Evolutionary conservation across 1,140 invertebrate species (phyloP), one percentile per base, ranked within the genome.

Genomic region (Holcopasites calliopsidis): DNA sequence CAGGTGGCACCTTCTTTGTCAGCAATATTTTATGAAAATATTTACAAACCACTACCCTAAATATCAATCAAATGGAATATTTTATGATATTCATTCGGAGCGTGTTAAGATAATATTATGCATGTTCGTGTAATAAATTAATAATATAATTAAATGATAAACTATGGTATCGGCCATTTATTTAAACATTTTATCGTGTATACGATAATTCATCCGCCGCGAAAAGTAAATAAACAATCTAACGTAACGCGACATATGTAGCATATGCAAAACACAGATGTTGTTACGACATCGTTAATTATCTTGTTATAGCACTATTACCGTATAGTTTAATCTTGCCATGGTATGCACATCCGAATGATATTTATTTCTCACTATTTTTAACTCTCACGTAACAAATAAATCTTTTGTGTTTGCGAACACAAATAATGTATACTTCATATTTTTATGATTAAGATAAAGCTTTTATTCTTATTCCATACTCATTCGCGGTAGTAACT

Each of bases 211-310:
- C 18, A n/a, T 13, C 16, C n/a, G 23, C 13, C 2, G 4, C 2
- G 18, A 38, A 23, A 49, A 26, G 4, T 38, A 38, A 54, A 54
- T 26, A 13, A n/a, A 57, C 57, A 44, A 52, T 54, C 31, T 42
- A 62, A 61, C 16, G 54, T 44, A 7, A 69, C 61, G 44, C 5
- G 31, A 23, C 58, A 60, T 60, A 42, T 70, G 58, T 3, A 42
- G 13, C 58, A 76, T 44, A 47, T 70, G 58, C 49, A 55, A 33
- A 47, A 38, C 64, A 64, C 38, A 76, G 28, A 66, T 44, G 44
- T 26, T 21, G 13, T 58, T 13, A 23, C 40, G 16, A 26, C 33
- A 57, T 2, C 26, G 13, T n/a, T n/a, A n/a, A 10, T 16, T 3
- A 7, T 26, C 7, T 23, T 26, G 18, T 73, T 44, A 35, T 1